Base-by-base conservation (phyloP, 2,888 invertebrate species). In the Beris chalybata region DNA sequence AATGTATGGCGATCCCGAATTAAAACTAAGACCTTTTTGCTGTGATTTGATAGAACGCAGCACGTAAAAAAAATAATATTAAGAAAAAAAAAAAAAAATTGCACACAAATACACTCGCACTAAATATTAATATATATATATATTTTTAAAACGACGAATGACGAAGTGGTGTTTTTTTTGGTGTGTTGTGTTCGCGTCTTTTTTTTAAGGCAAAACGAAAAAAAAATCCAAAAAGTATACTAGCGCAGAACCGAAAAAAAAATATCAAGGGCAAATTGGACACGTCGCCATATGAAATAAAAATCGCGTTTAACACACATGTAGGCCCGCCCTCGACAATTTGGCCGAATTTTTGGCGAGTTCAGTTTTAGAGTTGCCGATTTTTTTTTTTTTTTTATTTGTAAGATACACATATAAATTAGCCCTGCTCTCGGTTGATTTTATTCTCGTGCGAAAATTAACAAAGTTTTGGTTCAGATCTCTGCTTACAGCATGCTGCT, bases 201-300 rank as follows among this genome's bases (percentile, higher is more conserved):
- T 56, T n/a, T 56, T 22, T 22, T 22, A 11, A 53, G 9, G 29
- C 22, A 22, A 53, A n/a, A n/a, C n/a, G n/a, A n/a, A n/a, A n/a
- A n/a, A 53, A 12, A 15, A 53, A 53, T 48, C 48, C 48, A 48
- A 48, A 48, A 48, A 48, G 48, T 15, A 48, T 12, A 22, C 38
- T 9, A 38, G 38, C 38, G 22, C 11, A 53, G 12, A 44, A 63
- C 63, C 54, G 52, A 54, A 65, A 67, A 68, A 71, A 69, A 71
- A 70, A 68, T 71, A 72, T 71, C 73, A 73, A 73, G 73, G 73
- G 73, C 73, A 72, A 73, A 72, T 71, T 73, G 72, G 71, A 73
- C 73, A 73, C 72, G 73, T 73, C 71, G 73, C 70, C 71, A 71
- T 71, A 71, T 71, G 71, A 69, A 69, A 67, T 61, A 64, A 38